Conservation (phyloP, 2,113 vertebrate species). For the Upupa epops region DNA sequence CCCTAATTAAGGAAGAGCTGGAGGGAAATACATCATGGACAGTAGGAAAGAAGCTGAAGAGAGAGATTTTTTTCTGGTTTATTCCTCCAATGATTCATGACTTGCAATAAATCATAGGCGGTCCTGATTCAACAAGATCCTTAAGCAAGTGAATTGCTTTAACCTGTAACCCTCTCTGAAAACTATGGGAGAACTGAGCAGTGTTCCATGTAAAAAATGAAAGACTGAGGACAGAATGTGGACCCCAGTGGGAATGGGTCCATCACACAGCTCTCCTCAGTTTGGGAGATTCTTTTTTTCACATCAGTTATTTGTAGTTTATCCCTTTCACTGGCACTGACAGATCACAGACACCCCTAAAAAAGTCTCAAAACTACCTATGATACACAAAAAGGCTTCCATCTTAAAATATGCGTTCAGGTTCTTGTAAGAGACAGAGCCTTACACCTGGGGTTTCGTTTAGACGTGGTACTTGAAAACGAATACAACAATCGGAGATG, state of each 20-base stretch:
- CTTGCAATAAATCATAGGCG: neutral
- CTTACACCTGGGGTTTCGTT: conserved; percentile 38
- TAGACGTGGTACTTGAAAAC: conserved; percentile 45
- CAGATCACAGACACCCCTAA: neutral
- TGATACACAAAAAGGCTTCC: neutral
- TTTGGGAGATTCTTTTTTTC: neutral
- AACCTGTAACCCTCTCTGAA: conserved; percentile 51
- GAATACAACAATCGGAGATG: conserved; percentile 50
- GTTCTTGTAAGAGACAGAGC: neutral
- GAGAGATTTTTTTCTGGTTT: conserved; percentile 28
- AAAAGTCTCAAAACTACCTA: neutral
- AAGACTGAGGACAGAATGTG: neutral
- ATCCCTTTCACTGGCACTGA: neutral
- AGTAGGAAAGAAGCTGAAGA: neutral
- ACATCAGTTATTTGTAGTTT: neutral
- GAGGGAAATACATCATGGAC: conserved; percentile 43
- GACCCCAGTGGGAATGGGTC: neutral
- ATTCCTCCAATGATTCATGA: conserved; percentile 45
- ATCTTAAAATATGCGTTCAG: neutral
- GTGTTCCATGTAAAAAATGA: neutral
- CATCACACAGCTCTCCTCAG: neutral
- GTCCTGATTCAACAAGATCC: conserved; percentile 5
- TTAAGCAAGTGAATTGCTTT: conserved; percentile 50
- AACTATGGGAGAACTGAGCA: neutral
- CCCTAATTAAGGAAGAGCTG: conserved; percentile 52